Percentiles rank a stretch among this genome's conserved stretches.
Evolutionary conservation across 2,113 vertebrate species (phyloP).

Genomic region (Arizona elegans): DNA sequence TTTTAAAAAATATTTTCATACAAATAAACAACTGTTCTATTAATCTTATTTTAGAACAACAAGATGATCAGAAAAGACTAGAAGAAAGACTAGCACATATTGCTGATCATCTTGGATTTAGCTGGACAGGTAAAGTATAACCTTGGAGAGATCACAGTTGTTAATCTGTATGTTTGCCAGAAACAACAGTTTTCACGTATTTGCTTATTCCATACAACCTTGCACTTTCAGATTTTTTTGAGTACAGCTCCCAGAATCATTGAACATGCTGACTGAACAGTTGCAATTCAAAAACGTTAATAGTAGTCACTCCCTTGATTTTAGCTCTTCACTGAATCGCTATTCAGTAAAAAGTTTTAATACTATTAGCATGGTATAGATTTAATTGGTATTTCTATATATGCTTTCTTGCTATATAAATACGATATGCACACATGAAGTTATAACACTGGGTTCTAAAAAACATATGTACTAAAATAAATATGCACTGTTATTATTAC

Average conservation of each 20-base stretch:
- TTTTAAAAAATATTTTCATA: constrained; percentile 40
- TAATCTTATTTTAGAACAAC: constrained; percentile 84
- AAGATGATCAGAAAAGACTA: constrained; percentile 83
- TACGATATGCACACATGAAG: neutral
- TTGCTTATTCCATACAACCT: neutral
- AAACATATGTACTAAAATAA: neutral
- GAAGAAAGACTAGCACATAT: constrained; percentile 89
- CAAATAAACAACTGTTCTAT: constrained; percentile 34
- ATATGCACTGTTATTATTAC: neutral
- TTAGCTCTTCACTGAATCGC: neutral
- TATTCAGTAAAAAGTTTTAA: neutral
- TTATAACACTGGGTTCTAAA: neutral
- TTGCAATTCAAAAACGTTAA: neutral
- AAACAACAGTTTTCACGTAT: neutral
- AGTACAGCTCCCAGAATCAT: neutral
- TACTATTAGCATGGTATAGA: neutral
- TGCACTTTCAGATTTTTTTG: neutral
- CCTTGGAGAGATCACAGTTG: neutral
- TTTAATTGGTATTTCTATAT: neutral
- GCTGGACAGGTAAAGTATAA: constrained; percentile 86
- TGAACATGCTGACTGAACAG: neutral
- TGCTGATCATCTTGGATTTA: constrained; percentile 96
- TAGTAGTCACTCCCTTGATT: neutral
- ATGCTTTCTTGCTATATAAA: neutral
- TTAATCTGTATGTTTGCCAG: neutral